Evolutionary conservation across 1,140 invertebrate species (phyloP).

Genomic region (Batillaria attramentaria): DNA sequence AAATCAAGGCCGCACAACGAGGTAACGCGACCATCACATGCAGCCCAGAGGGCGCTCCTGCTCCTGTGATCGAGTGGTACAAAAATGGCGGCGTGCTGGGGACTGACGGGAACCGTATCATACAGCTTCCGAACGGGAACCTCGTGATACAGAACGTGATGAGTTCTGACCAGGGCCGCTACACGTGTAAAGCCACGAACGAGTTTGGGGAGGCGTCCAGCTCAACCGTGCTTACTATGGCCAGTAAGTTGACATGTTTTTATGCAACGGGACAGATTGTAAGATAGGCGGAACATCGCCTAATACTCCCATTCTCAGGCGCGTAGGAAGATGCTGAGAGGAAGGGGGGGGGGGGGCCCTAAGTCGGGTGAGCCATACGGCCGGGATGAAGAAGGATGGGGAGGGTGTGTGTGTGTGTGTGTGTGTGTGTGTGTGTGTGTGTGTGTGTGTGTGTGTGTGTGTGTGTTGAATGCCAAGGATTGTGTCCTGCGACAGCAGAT

Average conservation of each 20-base stretch:
- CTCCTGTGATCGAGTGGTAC: slow-evolving; percentile 84
- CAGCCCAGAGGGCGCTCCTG: slow-evolving; percentile 94
- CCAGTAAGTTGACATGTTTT: slow-evolving; percentile 47
- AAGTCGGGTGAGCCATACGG: no score
- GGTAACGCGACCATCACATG: slow-evolving; percentile 90
- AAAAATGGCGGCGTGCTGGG: slow-evolving; percentile 84
- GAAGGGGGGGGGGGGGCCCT: no score
- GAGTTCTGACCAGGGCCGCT: slow-evolving; percentile 51
- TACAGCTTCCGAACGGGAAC: slow-evolving; percentile 56
- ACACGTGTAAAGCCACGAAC: slow-evolving; percentile 63
- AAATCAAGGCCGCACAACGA: slow-evolving; percentile 90
- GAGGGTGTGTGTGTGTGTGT: no score
- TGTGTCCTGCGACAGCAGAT: no score
- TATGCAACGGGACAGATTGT: no score
- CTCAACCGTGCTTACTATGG: slow-evolving; percentile 45
- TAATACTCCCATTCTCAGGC: no score
- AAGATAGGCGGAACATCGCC: no score
- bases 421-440: no score
- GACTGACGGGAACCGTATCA: slow-evolving; percentile 40
- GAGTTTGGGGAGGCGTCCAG: slow-evolving; percentile 50
- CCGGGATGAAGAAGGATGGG: no score
- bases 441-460: no score
- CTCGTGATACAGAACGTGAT: slow-evolving; percentile 49
- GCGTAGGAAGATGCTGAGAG: no score
- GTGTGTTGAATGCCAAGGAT: no score